Conservation (phyloP, 2,113 vertebrate genomes). For the Phoenicopterus ruber region DNA sequence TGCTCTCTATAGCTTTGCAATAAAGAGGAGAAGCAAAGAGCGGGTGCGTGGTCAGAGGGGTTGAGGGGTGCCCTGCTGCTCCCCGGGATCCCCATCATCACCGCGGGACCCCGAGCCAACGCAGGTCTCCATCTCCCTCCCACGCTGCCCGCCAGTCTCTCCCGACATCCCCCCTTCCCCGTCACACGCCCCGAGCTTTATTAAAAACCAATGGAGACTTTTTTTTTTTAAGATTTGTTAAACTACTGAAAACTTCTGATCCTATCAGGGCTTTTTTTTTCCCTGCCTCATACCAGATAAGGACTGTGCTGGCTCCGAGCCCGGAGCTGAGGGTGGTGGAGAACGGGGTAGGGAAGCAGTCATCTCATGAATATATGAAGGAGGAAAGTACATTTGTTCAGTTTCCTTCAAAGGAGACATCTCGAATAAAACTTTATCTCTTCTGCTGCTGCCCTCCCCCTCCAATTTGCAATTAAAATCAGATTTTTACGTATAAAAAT, state of each 20-base stretch:
- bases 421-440: slow-evolving; percentile 23
- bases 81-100: rapidly evolving
- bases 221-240: not conserved
- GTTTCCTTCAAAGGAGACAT: slow-evolving; percentile 30
- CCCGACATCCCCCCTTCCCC: not conserved
- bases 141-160: not conserved
- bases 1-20: not conserved
- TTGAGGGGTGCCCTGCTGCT: not conserved
- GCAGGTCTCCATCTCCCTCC: not conserved
- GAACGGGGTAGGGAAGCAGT: not conserved
- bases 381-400: slow-evolving; percentile 57
- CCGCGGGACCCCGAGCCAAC: rapidly evolving
- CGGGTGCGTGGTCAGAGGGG: rapidly evolving
- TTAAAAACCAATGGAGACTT: not conserved
- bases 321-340: slow-evolving; percentile 7
- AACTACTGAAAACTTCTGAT: slow-evolving; percentile 38
- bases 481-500: not conserved
- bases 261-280: not conserved
- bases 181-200: not conserved
- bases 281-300: slow-evolving; percentile 38
- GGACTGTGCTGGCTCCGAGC: slow-evolving; percentile 33
- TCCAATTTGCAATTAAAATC: slow-evolving; percentile 48
- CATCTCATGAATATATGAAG: slow-evolving; percentile 43
- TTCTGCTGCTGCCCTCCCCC: not conserved
- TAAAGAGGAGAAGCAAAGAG: not conserved